Evolutionary conservation across 2,888 invertebrate species (phyloP), one percentile per base, ranked within the genome.

Genomic region (Philonicus albiceps): DNA sequence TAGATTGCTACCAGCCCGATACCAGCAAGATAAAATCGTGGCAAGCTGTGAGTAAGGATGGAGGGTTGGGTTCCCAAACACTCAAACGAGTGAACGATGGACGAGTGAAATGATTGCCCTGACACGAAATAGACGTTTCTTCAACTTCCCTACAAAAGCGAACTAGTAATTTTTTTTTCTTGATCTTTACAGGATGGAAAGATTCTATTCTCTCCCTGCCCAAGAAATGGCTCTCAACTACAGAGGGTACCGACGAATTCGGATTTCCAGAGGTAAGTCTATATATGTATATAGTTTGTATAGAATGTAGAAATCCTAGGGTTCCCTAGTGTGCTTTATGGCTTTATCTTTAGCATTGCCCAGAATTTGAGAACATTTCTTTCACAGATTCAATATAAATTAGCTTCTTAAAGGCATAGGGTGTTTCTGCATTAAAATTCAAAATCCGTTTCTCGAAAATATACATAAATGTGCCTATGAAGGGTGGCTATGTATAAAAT

Each of bases 131-230:
- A 40, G 22, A 27, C 73, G 30, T 84, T 72, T 55, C 72, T 73
- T n/a, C 31, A 27, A 74, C 74, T 34, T 74, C 31, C 74, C 31
- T 31, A 8, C 31, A 74, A n/a, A 5, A 34, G 19, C 7, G 19
- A 31, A 86, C 6, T 53, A 53, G 43, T 49, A 27, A 81, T 75
- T 81, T 81, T 73, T 76, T 87, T 74, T 88, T 43, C 74, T 13
- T 87, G 89, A 88, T 90, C 88, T 86, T 93, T 93, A 22, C 93
- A 96, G 96, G 95, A 95, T 96, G 96, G 96, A 94, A 94, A 90
- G 95, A 95, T 89, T 95, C 96, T 22, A 93, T 96, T 89, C 92
- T 96, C 89, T 94, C 96, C 84, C 93, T 96, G 90, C 95, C 96
- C 88, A 95, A 95, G 91, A 94, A 95, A 90, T 95, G 95, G 94